Evolutionary conservation across 2,113 vertebrate species (phyloP).

Genomic region (Synodontis membranacea): DNA sequence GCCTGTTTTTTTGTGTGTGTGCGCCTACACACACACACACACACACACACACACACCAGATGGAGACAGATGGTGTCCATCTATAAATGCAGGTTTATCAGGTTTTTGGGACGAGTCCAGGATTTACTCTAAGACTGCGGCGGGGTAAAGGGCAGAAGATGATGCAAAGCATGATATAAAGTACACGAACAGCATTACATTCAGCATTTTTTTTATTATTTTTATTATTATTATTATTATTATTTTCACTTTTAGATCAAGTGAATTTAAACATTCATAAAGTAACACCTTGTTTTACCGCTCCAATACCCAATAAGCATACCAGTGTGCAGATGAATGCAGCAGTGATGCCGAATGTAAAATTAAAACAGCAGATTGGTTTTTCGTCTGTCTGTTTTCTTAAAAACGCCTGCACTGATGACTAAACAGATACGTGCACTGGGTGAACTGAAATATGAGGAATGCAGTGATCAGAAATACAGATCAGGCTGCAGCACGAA

Average conservation of each 20-base stretch:
- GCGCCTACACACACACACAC: not conserved
- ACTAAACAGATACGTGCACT: not conserved
- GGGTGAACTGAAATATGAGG: slow-evolving; percentile 9
- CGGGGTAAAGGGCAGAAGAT: not conserved
- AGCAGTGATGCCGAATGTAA: not conserved
- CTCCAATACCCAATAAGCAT: not conserved
- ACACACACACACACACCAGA: not conserved
- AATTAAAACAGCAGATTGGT: slow-evolving; percentile 20
- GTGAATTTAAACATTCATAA: not conserved
- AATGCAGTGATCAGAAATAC: not conserved
- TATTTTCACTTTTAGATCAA: not conserved
- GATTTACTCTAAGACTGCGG: not conserved
- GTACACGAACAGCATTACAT: not conserved
- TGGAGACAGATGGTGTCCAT: slow-evolving; percentile 19
- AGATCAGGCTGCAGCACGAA: not conserved
- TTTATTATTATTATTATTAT: no score
- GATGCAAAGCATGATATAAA: not conserved
- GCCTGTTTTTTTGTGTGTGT: not conserved
- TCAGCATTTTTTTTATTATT: not conserved
- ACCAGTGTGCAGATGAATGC: not conserved
- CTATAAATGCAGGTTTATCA: slow-evolving; percentile 20
- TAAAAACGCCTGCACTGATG: not conserved
- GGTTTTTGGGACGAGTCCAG: not conserved
- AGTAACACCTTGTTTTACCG: not conserved
- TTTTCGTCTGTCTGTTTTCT: not conserved